phyloP scores from a whole-genome alignment of 2,797 vertebrate genomes.

The Galagoides demidoff region DNA sequence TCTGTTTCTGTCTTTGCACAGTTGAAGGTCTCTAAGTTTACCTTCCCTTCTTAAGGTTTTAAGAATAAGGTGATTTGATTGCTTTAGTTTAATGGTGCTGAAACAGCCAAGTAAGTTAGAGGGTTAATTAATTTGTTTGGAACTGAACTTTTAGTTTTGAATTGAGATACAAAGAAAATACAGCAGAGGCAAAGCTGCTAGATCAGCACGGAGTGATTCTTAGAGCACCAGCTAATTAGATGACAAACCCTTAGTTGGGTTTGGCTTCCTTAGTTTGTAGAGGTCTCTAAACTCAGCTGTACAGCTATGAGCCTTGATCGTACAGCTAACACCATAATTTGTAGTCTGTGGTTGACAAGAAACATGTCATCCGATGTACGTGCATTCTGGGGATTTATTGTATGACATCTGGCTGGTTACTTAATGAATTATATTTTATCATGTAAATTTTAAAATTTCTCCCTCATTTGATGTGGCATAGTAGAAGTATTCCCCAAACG shows the following conservation, averaged over 20 bases:
- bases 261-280: conserved; percentile 15
- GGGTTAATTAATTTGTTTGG: conserved; percentile 65
- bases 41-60: conserved; percentile 42
- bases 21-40: conserved; percentile 40
- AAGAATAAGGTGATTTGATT: conserved; percentile 61
- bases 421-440: not conserved
- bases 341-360: not conserved
- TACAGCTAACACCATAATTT: not conserved
- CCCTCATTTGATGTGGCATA: not conserved
- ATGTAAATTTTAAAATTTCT: not conserved
- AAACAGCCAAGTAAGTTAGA: conserved; percentile 60
- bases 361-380: not conserved
- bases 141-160: conserved; percentile 65
- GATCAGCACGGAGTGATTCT: conserved; percentile 38
- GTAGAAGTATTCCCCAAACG: not conserved
- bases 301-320: not conserved
- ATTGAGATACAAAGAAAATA: not conserved
- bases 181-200: conserved; percentile 30
- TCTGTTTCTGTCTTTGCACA: conserved; percentile 57
- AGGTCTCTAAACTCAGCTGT: not conserved
- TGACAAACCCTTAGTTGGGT: conserved; percentile 53
- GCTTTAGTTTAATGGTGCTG: conserved; percentile 59
- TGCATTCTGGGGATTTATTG: not conserved
- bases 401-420: not conserved
- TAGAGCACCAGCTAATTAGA: conserved; percentile 32